phyloP scores from a whole-genome alignment of 2,797 vertebrate species.

The Enteromius afrohamiltoni region DNA sequence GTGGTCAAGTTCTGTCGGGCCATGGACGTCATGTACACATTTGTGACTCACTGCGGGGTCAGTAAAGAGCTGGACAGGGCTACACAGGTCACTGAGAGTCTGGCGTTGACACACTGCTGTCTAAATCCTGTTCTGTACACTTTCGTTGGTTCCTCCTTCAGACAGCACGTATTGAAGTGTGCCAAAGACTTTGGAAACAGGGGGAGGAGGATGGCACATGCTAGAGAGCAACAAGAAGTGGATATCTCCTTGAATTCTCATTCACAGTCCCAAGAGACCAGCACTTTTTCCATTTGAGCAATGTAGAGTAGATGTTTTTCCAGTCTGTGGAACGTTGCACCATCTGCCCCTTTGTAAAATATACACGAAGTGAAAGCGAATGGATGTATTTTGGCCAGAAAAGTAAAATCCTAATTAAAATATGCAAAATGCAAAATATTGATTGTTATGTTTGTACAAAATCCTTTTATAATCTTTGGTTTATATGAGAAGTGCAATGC shows the following conservation, averaged over 20 bases:
- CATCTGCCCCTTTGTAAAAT: neutral
- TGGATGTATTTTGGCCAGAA: neutral
- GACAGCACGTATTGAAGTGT: slow-evolving; percentile 79
- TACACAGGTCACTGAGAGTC: slow-evolving; percentile 84
- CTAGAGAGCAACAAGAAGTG: slow-evolving; percentile 61
- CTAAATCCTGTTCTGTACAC: slow-evolving; percentile 90
- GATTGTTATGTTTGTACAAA: neutral
- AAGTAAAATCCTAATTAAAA: no score
- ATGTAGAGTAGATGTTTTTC: slow-evolving; percentile 1
- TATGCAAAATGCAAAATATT: neutral
- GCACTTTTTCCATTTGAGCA: slow-evolving; percentile 74
- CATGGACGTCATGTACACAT: slow-evolving; percentile 81
- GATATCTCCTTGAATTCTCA: slow-evolving; percentile 75
- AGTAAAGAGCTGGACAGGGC: slow-evolving; percentile 86
- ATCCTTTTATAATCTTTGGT: neutral
- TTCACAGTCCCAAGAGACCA: slow-evolving; percentile 70
- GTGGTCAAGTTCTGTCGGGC: slow-evolving; percentile 83
- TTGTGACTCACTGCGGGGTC: slow-evolving; percentile 81
- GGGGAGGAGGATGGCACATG: slow-evolving; percentile 46
- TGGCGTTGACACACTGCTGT: slow-evolving; percentile 89
- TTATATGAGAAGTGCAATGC: neutral
- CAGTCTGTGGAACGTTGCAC: neutral
- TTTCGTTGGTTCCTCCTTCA: slow-evolving; percentile 88
- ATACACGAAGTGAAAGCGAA: neutral
- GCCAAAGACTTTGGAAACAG: slow-evolving; percentile 77